These are phyloP conservation scores for Arenaria interpres DNA, from an alignment of 2,113 vertebrate species.

Conservation along the genomic window DNA sequence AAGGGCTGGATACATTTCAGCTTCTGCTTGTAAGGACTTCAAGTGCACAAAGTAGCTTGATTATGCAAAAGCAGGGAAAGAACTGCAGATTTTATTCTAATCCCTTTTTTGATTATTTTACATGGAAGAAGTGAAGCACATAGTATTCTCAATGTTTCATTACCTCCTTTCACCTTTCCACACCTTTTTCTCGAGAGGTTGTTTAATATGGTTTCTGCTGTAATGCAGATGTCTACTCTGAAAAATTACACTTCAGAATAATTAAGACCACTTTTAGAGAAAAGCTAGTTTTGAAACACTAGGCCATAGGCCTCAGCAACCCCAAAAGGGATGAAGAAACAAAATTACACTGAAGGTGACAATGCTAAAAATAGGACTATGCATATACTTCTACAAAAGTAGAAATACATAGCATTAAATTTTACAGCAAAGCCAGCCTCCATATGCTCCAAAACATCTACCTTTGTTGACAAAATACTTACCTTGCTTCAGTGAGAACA, in stretches of 20 bases:
- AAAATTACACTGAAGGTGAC: not conserved
- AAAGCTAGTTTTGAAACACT: not conserved
- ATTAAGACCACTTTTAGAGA: not conserved
- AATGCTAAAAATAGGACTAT: not conserved
- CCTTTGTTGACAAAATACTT: conserved; percentile 46
- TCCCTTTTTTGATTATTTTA: not conserved
- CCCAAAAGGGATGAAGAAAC: not conserved
- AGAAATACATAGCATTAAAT: not conserved
- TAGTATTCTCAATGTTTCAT: not conserved
- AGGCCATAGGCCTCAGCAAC: not conserved
- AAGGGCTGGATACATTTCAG: not conserved
- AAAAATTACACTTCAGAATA: not conserved
- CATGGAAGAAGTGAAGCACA: not conserved
- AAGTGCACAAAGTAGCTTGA: not conserved
- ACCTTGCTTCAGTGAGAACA: conserved; percentile 21
- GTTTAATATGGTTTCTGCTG: not conserved
- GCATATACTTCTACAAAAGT: not conserved
- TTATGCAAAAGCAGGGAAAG: not conserved
- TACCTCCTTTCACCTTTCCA: not conserved
- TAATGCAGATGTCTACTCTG: not conserved
- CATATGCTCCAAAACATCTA: not conserved
- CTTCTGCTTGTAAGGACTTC: not conserved
- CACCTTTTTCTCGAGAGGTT: not conserved
- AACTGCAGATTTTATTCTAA: not conserved
- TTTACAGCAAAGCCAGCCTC: not conserved